Evolutionary conservation across 2,888 invertebrate genomes (phyloP).

Genomic region (Andrena hattorfiana): DNA sequence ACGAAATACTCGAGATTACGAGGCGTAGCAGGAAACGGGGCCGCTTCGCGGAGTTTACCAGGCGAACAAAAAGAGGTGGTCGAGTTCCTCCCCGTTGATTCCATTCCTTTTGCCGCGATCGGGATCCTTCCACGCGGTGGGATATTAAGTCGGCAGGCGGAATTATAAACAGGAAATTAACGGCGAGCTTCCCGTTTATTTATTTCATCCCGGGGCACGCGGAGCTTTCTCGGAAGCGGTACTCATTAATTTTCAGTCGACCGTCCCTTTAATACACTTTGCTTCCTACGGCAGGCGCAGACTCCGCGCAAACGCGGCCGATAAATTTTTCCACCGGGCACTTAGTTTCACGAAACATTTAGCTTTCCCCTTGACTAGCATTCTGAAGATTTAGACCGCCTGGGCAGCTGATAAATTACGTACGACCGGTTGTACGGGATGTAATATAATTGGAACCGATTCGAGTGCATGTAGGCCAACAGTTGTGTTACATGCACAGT

Average conservation of each 20-base stretch:
- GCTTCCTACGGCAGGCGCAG: neutral
- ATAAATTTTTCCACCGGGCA: constrained; percentile 23
- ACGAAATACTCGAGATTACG: neutral
- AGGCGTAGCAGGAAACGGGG: neutral
- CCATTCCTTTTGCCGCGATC: neutral
- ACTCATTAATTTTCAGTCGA: constrained; percentile 47
- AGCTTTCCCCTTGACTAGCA: neutral
- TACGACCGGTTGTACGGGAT: neutral
- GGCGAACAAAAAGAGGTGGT: too few species aligned
- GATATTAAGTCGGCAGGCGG: neutral
- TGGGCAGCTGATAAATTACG: neutral
- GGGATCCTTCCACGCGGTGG: neutral
- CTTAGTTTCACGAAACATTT: constrained; percentile 46
- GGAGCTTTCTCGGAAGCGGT: constrained; percentile 1
- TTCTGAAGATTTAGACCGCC: constrained; percentile 1
- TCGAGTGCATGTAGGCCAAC: too few species aligned
- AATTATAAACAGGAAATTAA: constrained; percentile 48
- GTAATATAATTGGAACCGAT: too few species aligned
- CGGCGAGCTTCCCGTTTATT: constrained; percentile 18
- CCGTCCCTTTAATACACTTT: constrained; percentile 36
- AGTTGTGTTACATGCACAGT: too few species aligned
- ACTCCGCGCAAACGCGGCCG: neutral
- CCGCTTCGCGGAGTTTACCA: too few species aligned
- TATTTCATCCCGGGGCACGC: neutral
- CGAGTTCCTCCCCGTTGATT: too few species aligned